Conservation (phyloP, 35 echinoderm and acorn worm genomes). For the Ophiothrix spiculata region DNA sequence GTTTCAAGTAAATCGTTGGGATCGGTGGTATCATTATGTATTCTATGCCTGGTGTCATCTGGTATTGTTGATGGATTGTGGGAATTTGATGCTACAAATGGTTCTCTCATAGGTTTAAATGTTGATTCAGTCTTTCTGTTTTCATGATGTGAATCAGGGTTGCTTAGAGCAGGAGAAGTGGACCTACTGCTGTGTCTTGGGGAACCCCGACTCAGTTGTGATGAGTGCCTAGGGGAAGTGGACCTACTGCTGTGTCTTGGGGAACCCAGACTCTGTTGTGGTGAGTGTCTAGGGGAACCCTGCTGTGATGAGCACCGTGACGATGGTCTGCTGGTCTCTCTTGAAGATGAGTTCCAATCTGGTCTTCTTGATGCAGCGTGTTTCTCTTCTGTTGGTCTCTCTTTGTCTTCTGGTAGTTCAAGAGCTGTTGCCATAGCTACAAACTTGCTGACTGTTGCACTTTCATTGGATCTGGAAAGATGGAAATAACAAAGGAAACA, state of each 20-base stretch:
- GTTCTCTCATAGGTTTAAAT: too few relatives aligned
- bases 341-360: neutral
- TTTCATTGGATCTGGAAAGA: neutral
- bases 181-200: neutral
- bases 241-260: neutral
- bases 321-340: too few relatives aligned
- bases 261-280: neutral
- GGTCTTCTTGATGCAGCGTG: neutral
- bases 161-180: neutral
- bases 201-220: neutral
- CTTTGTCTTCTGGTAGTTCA: slow-evolving; percentile 2
- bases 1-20: neutral
- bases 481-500: neutral
- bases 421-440: slow-evolving; percentile 22
- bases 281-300: neutral
- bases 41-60: too few relatives aligned
- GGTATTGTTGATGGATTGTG: too few relatives aligned
- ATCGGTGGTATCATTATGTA: too few relatives aligned
- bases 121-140: too few relatives aligned
- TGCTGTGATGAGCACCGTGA: neutral
- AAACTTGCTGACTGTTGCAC: slow-evolving; percentile 18
- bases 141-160: too few relatives aligned
- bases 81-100: too few relatives aligned
- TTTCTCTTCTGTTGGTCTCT: neutral
- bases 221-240: neutral